Evolutionary conservation across 2,888 invertebrate species (phyloP).

Genomic region (Drosophila emarginata): DNA sequence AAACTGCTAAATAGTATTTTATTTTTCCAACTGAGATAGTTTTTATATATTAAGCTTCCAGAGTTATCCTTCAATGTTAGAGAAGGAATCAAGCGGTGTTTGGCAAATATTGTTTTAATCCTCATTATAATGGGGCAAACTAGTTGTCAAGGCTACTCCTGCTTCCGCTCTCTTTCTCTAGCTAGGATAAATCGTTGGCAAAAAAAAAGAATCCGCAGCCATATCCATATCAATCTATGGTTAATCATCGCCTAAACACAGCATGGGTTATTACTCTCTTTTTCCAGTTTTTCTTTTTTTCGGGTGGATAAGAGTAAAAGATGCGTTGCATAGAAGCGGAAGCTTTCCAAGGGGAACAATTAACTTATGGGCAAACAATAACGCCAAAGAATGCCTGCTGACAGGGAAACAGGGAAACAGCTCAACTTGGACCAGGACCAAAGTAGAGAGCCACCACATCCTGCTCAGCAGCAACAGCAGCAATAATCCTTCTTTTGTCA

Average conservation of each 20-base stretch:
- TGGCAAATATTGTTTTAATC: neutral
- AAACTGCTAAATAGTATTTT: neutral
- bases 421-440: constrained; percentile 25
- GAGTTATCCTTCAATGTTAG: neutral
- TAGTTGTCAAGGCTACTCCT: constrained; percentile 11
- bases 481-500: constrained; percentile 81
- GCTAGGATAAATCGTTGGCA: constrained; percentile 17
- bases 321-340: constrained; percentile 60
- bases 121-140: neutral
- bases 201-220: neutral
- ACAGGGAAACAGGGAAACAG: constrained; percentile 57
- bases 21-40: neutral
- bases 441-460: constrained; percentile 52
- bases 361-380: constrained; percentile 78
- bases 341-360: constrained; percentile 73
- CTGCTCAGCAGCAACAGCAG: constrained; percentile 64
- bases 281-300: neutral
- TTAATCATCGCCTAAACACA: constrained; percentile 66
- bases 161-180: no score
- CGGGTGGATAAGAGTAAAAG: constrained; percentile 58
- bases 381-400: constrained; percentile 75
- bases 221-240: constrained; percentile 55
- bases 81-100: neutral
- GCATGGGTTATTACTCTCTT: constrained; percentile 46
- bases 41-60: neutral